Base-by-base conservation (phyloP, 2,888 invertebrate genomes). In the Cheilosia vulpina region DNA sequence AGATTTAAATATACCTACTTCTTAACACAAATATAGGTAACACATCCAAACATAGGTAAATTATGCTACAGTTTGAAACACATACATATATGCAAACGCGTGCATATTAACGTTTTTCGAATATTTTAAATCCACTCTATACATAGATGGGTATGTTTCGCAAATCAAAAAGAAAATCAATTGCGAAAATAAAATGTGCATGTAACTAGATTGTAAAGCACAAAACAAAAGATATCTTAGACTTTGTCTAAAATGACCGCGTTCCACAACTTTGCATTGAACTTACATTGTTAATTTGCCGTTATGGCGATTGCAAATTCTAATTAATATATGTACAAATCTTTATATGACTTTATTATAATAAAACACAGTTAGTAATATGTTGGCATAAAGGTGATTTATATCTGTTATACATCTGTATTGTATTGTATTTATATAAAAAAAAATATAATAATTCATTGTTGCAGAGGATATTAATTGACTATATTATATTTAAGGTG, bases 401-500 rank as follows among this genome's bases (percentile, higher is more conserved):
- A 47, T 2, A 58, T 7, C 34, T 45, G 21, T 43, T 52, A 19
- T 41, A 27, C 13, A 13, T 62, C 50, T 41, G 9, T 17, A 4
- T 43, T 27, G 38, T 52, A 9, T 24, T 21, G 5, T 47, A 47
- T 24, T 47, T 47, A 7, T 34, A 34, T 34, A 55, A 7, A 1
- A 21, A 57, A 57, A 2, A 24, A 21, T 6, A 27, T 17, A 52
- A 24, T 53, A 41, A 69, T 69, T 19, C 7, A 27, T 3, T 57
- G 13, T 38, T 38, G 38, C 13, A 38, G 17, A 17, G 45, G 13
- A 21, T 21, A 31, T 17, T 73, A 55, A 69, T 77, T 77, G 77
- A 77, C 77, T 77, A 55, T 62, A 38, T 43, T 34, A 66, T 53
- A 47, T 45, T 55, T 43, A 53, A 76, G n/a, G 34, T 60, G 38